A percentile compares a stretch with the other conserved stretches of the same genome.
These are phyloP conservation scores for Clanis bilineata DNA, from an alignment of 2,888 invertebrate genomes.

Conservation along the genomic window DNA sequence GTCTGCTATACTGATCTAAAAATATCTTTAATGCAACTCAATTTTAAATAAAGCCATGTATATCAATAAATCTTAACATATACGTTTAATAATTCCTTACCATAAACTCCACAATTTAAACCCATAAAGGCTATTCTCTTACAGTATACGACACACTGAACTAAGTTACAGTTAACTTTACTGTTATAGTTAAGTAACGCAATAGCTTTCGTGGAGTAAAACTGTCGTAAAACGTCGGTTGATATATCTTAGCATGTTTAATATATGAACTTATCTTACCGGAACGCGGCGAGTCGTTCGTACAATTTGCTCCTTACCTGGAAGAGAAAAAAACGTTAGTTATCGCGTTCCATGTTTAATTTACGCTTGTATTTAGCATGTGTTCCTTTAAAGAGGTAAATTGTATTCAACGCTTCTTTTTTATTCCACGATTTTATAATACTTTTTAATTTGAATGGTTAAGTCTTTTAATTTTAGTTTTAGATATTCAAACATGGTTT, in stretches of 20 bases:
- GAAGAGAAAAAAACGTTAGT: background rate
- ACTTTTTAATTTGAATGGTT: no score
- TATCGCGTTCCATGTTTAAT: background rate
- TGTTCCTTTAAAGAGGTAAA: background rate
- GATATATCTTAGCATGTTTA: constrained; percentile 20
- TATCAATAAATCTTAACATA: background rate
- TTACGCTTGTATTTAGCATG: background rate
- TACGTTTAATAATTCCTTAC: background rate
- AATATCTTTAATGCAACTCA: no score
- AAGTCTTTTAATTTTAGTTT: no score
- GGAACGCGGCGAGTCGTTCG: constrained; percentile 2
- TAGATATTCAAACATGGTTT: no score
- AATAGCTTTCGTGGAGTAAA: constrained; percentile 49
- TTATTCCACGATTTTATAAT: no score
- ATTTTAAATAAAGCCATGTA: background rate
- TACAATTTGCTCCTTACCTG: constrained; percentile 19
- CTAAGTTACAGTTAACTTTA: constrained; percentile 66
- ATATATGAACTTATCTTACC: constrained; percentile 15
- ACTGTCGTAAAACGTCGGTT: constrained; percentile 40
- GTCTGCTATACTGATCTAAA: no score
- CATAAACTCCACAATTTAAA: constrained; percentile 42
- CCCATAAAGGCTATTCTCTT: constrained; percentile 59
- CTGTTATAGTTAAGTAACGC: constrained; percentile 68
- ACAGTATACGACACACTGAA: constrained; percentile 54
- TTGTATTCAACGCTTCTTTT: no score